Percentiles rank a stretch among this genome's conserved stretches.
Conservation (phyloP, 1,140 invertebrate genomes). For the Cherax quadricarinatus region DNA sequence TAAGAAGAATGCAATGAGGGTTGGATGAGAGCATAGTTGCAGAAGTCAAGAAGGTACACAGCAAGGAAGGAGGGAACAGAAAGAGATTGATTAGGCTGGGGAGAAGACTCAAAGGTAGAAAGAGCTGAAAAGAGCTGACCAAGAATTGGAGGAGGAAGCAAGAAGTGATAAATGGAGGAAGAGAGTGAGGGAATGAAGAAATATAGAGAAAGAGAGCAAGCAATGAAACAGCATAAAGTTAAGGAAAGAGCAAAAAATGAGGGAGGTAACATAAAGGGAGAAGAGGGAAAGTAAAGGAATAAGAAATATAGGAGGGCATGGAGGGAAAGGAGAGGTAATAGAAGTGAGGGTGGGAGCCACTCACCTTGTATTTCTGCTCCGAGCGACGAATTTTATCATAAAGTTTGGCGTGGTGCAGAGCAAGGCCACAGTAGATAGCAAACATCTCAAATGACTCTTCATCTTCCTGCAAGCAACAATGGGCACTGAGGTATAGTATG, state of each 20-base stretch:
- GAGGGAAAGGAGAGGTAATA: not conserved
- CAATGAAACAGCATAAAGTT: not conserved
- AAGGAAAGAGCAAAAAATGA: not conserved
- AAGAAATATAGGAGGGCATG: not conserved
- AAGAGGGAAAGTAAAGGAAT: not conserved
- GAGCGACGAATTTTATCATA: constrained; percentile 90
- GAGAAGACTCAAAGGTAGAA: no score
- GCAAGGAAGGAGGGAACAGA: no score
- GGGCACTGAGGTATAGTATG: not conserved
- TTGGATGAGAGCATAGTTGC: no score
- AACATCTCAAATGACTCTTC: constrained; percentile 90
- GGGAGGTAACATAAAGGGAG: not conserved
- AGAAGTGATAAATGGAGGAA: not conserved
- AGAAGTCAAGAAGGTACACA: no score
- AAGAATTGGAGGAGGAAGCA: no score
- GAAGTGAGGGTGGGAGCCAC: not conserved
- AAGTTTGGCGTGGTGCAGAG: constrained; percentile 89
- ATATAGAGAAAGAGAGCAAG: not conserved
- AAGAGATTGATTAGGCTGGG: no score
- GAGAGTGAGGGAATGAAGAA: not conserved
- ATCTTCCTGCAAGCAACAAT: constrained; percentile 79
- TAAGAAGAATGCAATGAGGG: no score
- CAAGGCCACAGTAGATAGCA: constrained; percentile 90
- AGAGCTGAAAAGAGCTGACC: no score
- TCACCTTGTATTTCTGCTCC: constrained; percentile 86